Percentiles rank a stretch among this genome's conserved stretches.
phyloP scores from a whole-genome alignment of 1,140 invertebrate genomes.

The Teleogryllus occipitalis region DNA sequence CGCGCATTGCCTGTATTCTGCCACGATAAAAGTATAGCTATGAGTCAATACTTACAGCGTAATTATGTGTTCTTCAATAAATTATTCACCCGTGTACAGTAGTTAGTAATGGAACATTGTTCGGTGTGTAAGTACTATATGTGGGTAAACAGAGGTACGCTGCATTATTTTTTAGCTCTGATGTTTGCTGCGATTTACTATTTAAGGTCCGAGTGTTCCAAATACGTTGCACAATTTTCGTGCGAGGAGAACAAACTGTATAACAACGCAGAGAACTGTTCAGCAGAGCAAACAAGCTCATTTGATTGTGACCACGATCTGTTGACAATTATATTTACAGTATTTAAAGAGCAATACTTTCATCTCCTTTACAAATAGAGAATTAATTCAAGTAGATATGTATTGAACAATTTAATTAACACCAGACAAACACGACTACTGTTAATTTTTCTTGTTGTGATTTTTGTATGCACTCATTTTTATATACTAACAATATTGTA shows the following conservation, averaged over 20 bases:
- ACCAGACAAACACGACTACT: neutral
- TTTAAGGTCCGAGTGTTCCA: neutral
- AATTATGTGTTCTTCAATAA: slow-evolving; percentile 6
- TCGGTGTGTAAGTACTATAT: neutral
- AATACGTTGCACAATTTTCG: neutral
- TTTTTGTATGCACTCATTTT: too few relatives aligned
- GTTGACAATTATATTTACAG: slow-evolving; percentile 5
- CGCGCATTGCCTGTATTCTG: too few relatives aligned
- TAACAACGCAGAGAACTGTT: neutral
- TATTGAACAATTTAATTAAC: neutral
- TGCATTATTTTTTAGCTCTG: neutral
- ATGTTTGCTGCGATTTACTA: neutral
- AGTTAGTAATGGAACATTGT: neutral
- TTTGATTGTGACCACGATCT: slow-evolving; percentile 2
- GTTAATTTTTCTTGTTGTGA: neutral
- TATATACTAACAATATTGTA: neutral
- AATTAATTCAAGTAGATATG: neutral
- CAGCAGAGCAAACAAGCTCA: neutral
- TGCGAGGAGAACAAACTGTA: slow-evolving; percentile 3
- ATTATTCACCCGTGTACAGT: neutral
- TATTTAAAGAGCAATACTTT: slow-evolving; percentile 1
- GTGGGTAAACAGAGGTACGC: neutral
- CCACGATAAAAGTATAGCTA: neutral
- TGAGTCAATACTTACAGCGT: slow-evolving; percentile 1
- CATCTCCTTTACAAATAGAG: neutral